A percentile compares a stretch with the other conserved stretches of the same genome.
These are phyloP conservation scores for Aphidius ervi DNA, from an alignment of 1,140 invertebrate genomes.

Conservation along the genomic window DNA sequence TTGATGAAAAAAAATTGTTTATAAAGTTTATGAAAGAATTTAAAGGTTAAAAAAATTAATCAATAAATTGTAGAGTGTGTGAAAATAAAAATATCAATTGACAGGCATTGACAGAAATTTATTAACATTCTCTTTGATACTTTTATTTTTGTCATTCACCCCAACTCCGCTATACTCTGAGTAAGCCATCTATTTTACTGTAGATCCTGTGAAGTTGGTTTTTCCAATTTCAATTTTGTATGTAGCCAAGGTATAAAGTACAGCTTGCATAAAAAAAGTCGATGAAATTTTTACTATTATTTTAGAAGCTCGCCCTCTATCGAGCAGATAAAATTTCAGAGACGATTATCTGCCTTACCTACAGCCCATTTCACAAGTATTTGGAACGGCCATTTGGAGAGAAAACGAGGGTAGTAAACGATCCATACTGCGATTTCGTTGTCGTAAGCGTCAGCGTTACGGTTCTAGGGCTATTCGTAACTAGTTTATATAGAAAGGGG, in stretches of 20 bases:
- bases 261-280: slow-evolving; percentile 3
- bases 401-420: slow-evolving; percentile 41
- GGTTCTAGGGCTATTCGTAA: slow-evolving; percentile 53
- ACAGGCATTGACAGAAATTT: neutral
- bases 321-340: slow-evolving; percentile 12
- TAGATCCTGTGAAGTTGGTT: too few species aligned
- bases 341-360: slow-evolving; percentile 38
- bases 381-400: slow-evolving; percentile 18
- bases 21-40: neutral
- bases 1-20: slow-evolving; percentile 7
- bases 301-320: neutral
- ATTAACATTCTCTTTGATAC: neutral
- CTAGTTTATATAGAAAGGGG: slow-evolving; percentile 54
- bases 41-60: neutral
- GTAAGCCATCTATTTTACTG: too few species aligned
- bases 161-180: too few species aligned
- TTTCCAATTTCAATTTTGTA: too few species aligned
- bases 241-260: neutral
- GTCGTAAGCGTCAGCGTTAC: slow-evolving; percentile 56
- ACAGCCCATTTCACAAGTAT: slow-evolving; percentile 28
- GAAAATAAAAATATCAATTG: neutral
- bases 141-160: too few species aligned
- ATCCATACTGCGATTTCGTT: slow-evolving; percentile 54
- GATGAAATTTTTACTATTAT: neutral
- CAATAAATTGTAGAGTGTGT: neutral